Evolutionary conservation across 2,888 invertebrate species (phyloP).

Genomic region (Torymus texanus): DNA sequence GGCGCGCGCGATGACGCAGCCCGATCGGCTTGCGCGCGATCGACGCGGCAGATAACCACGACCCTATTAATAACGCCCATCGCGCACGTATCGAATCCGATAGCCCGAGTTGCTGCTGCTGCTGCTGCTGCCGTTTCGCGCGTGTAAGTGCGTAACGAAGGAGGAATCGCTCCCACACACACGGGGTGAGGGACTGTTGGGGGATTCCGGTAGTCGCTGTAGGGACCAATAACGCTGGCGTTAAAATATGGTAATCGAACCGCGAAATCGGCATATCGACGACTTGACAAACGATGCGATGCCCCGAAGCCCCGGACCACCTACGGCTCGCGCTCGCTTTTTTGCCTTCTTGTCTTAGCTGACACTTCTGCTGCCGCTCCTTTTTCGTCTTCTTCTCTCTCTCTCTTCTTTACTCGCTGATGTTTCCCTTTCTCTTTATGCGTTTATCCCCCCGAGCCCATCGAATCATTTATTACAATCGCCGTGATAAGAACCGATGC

Average conservation of each 20-base stretch:
- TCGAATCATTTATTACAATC: slow-evolving; percentile 73
- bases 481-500: slow-evolving; percentile 32
- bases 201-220: slow-evolving; percentile 72
- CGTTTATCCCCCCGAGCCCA: slow-evolving; percentile 57
- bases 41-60: slow-evolving; percentile 44
- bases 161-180: slow-evolving; percentile 3
- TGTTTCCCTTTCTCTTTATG: too few species aligned
- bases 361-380: slow-evolving; percentile 31
- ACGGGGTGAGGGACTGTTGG: too few species aligned
- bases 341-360: slow-evolving; percentile 47
- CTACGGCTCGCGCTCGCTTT: slow-evolving; percentile 65
- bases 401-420: neutral
- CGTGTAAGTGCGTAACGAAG: slow-evolving; percentile 25
- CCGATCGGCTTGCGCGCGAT: slow-evolving; percentile 41
- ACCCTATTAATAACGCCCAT: slow-evolving; percentile 46
- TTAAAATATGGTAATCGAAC: slow-evolving; percentile 75
- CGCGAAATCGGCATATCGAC: slow-evolving; percentile 74
- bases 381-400: slow-evolving; percentile 19
- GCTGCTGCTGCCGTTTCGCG: too few species aligned
- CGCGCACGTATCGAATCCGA: slow-evolving; percentile 4
- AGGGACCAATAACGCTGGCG: slow-evolving; percentile 72
- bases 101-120: neutral
- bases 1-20: slow-evolving; percentile 37
- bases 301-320: slow-evolving; percentile 71
- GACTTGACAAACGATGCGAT: slow-evolving; percentile 74